These are phyloP conservation scores for Paramormyrops kingsleyae DNA, from an alignment of 2,113 vertebrate species.

Conservation along the genomic window DNA sequence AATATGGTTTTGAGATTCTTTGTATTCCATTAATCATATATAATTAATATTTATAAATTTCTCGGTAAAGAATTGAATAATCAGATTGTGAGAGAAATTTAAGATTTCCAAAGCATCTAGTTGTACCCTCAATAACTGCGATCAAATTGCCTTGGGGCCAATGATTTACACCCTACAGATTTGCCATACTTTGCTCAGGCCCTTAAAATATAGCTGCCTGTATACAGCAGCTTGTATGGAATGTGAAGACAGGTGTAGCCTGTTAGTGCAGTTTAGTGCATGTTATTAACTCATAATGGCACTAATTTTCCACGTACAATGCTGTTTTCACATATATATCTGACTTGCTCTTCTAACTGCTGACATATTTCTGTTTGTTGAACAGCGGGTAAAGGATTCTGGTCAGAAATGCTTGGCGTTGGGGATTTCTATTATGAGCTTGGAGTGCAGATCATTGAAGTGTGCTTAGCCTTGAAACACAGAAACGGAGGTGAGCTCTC, in stretches of 20 bases:
- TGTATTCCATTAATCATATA: not conserved
- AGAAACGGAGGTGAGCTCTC: constrained; percentile 82
- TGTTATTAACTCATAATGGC: not conserved
- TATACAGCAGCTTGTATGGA: not conserved
- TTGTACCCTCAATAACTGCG: not conserved
- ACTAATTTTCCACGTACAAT: not conserved
- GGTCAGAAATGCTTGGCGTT: constrained; percentile 95
- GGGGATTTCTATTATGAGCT: constrained; percentile 97
- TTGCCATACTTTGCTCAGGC: not conserved
- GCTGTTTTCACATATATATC: constrained; percentile 20
- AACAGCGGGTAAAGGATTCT: constrained; percentile 93
- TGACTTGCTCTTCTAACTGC: not conserved
- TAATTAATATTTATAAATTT: not conserved
- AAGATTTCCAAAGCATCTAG: not conserved
- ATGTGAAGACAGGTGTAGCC: not conserved
- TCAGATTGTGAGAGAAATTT: not conserved
- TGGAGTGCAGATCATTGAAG: constrained; percentile 92
- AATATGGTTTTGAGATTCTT: not conserved
- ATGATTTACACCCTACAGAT: not conserved
- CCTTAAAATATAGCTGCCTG: not conserved
- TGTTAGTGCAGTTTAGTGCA: not conserved
- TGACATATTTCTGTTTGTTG: not conserved
- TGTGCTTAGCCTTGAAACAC: constrained; percentile 89
- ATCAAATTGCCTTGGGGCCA: not conserved
- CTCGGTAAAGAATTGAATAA: not conserved